Percentiles rank a stretch among this genome's conserved stretches.
Evolutionary conservation across 2,888 invertebrate species (phyloP).

Genomic region (Tetropium fuscum): DNA sequence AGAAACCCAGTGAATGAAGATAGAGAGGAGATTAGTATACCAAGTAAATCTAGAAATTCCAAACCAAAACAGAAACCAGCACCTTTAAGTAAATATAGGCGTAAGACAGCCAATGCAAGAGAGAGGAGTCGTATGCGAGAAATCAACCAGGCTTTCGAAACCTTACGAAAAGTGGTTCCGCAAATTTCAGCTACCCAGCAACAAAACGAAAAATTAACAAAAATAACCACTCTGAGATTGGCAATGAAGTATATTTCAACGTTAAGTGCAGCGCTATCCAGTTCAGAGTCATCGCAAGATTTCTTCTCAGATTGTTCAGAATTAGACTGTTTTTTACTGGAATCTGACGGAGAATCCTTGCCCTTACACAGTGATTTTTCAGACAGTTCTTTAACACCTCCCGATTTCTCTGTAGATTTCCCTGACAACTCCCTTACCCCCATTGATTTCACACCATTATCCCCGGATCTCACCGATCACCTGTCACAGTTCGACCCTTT

Average conservation of each 20-base stretch:
- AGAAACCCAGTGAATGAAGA: slow-evolving; percentile 41
- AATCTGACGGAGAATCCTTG: slow-evolving; percentile 69
- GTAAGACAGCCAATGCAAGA: slow-evolving; percentile 77
- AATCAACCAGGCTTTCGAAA: slow-evolving; percentile 77
- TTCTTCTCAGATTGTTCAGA: slow-evolving; percentile 60
- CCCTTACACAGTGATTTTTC: slow-evolving; percentile 61
- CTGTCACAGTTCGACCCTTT: slow-evolving; percentile 61
- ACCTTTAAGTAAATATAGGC: slow-evolving; percentile 75
- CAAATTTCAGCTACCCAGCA: slow-evolving; percentile 57
- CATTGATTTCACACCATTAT: slow-evolving; percentile 60
- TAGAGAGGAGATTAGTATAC: slow-evolving; percentile 35
- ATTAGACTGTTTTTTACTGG: slow-evolving; percentile 67
- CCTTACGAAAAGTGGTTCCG: slow-evolving; percentile 72
- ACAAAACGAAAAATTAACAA: slow-evolving; percentile 72
- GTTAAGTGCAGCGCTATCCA: slow-evolving; percentile 59
- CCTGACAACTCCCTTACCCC: slow-evolving; percentile 61
- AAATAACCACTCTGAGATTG: slow-evolving; percentile 75
- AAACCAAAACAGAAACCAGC: slow-evolving; percentile 63
- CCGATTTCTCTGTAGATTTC: slow-evolving; percentile 62
- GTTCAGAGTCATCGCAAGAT: slow-evolving; percentile 65
- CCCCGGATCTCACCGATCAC: slow-evolving; percentile 61
- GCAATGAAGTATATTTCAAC: slow-evolving; percentile 77
- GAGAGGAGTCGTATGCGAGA: slow-evolving; percentile 77
- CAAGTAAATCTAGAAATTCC: slow-evolving; percentile 31
- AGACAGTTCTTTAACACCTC: slow-evolving; percentile 62